Conservation (phyloP, 2,888 invertebrate species). For the Parnassius mnemosyne region DNA sequence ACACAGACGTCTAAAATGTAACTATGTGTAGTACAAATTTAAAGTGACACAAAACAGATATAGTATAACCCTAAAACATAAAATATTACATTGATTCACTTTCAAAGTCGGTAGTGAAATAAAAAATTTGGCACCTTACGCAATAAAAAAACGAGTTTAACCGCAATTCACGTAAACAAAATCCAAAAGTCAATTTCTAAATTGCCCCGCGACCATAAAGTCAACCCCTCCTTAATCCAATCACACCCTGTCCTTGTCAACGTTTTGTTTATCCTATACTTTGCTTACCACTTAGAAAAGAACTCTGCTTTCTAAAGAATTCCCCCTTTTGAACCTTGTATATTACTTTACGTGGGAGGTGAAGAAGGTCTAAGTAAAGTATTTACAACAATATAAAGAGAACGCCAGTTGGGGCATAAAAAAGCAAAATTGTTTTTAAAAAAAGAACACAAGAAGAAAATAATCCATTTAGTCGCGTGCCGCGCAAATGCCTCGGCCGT, state of each 20-base stretch:
- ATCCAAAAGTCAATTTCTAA: conserved; percentile 77
- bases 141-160: conserved; percentile 60
- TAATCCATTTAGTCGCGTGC: conserved; percentile 79
- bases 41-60: conserved; percentile 28
- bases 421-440: conserved; percentile 59
- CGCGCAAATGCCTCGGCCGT: conserved; percentile 66
- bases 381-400: conserved; percentile 36
- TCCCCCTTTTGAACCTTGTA: conserved; percentile 1
- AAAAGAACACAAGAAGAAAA: conserved; percentile 75
- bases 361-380: conserved; percentile 44
- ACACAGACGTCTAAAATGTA: too few relatives aligned
- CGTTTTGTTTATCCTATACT: conserved; percentile 75
- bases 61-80: conserved; percentile 41
- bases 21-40: too few relatives aligned
- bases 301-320: conserved; percentile 38
- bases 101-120: conserved; percentile 53
- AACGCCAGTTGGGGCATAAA: conserved; percentile 37
- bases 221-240: conserved; percentile 78
- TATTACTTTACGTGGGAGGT: conserved; percentile 5
- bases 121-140: conserved; percentile 60
- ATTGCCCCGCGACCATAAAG: conserved; percentile 74
- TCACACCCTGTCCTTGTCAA: conserved; percentile 77
- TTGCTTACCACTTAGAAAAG: conserved; percentile 47
- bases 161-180: conserved; percentile 68
- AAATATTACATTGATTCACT: conserved; percentile 39